Evolutionary conservation across 1,140 invertebrate species (phyloP), one percentile per base, ranked within the genome.

Genomic region (Harpegnathos saltator): DNA sequence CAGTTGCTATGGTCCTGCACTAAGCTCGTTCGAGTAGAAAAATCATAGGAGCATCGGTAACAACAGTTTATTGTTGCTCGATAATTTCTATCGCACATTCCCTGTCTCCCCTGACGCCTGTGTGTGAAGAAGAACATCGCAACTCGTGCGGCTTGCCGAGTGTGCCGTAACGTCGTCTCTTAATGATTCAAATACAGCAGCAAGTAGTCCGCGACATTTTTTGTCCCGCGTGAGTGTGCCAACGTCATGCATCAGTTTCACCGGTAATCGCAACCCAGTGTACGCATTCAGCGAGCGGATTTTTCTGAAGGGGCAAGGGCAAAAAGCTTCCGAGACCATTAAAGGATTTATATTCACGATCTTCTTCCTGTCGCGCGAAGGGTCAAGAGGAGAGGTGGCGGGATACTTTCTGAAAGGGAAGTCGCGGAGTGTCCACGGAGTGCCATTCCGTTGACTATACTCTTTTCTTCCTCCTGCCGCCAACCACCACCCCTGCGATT

Each of bases 251-350:
- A 48, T 69, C 61, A 22, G 69, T 84, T 62, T 52, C 54, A 66
- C 19, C 54, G 62, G 69, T 19, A 9, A 81, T 69, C 48, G 29
- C 14, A n/a, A 29, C 56, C 56, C 56, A n/a, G 54, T 58, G 78
- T 22, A 58, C 78, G 19, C 12, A 50, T 68, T 69, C 48, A 52
- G 48, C 73, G 48, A 65, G n/a, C 59, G 19, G n/a, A 75, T 63
- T 75, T 63, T 75, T 9, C 59, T 22, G 44, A 50, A 50, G 58
- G 63, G 59, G 29, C 58, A 14, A 63, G 50, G 58, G 72, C 85
- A 82, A 91, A 91, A 91, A 87, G 90, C 85, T 89, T 89, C 86
- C 86, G 85, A 89, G 89, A 71, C 89, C 91, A 92, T 92, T 92
- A 92, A 92, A 91, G 91, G 89, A 89, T 90, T 86, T 89, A 89